Base-by-base conservation (phyloP, 2,113 vertebrate species). In the Malurus elegans region DNA sequence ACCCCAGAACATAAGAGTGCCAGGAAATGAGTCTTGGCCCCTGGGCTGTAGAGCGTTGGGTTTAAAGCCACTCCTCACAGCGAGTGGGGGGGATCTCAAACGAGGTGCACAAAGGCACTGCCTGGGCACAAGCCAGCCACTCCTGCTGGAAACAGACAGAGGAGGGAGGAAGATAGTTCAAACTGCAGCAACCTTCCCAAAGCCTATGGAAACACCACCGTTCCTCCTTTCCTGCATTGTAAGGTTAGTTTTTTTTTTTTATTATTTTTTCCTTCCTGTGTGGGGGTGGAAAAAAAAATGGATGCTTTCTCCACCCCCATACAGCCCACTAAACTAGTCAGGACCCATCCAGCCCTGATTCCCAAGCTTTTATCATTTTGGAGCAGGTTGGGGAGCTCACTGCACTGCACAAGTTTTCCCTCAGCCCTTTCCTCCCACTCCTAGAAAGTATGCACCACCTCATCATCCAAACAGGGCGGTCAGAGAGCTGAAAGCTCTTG, bases 31-130 rank as follows among this genome's bases (percentile, higher is more conserved):
- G 53, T 40, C 20, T 8, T 23, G 13, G 36, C 61, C 47, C 38
- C 53, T 12, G 3, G 47, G 51, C 34, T 91, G 4, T 0, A 31
- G 14, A n/a, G 7, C 0, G 0, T 3, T 66, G 74, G 72, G 32
- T 44, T 29, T 12, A 66, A 61, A 8, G 1, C 18, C 60, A 71
- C 23, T 20, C 11, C 10, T 11, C 11, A 29, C 8, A 44, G 38
- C 1, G 3, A 51, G 14, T 18, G n/a, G 67, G 17, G 17, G 31
- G 44, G 36, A 53, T 16, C 23, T 17, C 0, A 0, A 71, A 32
- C 0, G 14, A 80, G 53, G 58, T 70, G 53, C 40, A 25, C 12
- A 36, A 53, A 57, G 4, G 14, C 9, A 1, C 21, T 48, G 69
- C 32, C 50, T 31, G 81, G 36, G 58, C 25, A 2, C 6, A 17